Percentiles rank a stretch among this genome's conserved stretches.
These are phyloP conservation scores for Octonoba sinensis DNA, from an alignment of 2,888 invertebrate genomes.

Conservation along the genomic window DNA sequence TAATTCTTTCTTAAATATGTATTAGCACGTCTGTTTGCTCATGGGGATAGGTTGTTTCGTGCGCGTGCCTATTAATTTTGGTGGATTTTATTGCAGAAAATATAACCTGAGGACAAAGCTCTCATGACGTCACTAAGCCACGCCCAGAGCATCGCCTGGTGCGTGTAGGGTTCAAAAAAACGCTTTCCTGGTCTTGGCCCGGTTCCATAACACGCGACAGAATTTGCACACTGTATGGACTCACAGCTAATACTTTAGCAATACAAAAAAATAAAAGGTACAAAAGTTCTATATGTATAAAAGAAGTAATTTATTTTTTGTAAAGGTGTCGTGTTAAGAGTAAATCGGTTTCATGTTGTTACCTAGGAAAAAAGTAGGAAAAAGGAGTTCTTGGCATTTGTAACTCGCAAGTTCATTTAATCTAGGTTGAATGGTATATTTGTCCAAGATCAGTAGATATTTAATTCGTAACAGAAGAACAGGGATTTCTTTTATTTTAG, in stretches of 20 bases:
- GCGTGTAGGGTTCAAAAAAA: conserved; percentile 20
- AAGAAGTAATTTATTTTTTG: too few species aligned
- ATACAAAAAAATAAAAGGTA: too few species aligned
- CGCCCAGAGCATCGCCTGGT: conserved; percentile 27
- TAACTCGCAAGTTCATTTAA: too few species aligned
- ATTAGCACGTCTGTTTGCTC: background rate
- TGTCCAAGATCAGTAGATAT: too few species aligned
- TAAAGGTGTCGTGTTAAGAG: too few species aligned
- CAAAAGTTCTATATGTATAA: too few species aligned
- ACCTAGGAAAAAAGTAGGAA: too few species aligned
- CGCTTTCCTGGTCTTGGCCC: conserved; percentile 18
- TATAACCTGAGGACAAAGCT: conserved; percentile 22
- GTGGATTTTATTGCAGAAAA: background rate
- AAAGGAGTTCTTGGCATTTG: too few species aligned
- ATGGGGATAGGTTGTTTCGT: conserved; percentile 7
- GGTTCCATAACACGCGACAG: conserved; percentile 29
- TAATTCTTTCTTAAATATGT: background rate
- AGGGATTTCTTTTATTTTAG: too few species aligned
- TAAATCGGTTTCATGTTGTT: too few species aligned
- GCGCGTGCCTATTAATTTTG: conserved; percentile 26
- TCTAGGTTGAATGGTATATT: too few species aligned
- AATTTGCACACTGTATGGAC: background rate
- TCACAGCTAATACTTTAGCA: background rate
- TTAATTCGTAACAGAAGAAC: too few species aligned
- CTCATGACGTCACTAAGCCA: conserved; percentile 25